Conservation (phyloP, 2,797 vertebrate species). For the Hydrophis major region DNA sequence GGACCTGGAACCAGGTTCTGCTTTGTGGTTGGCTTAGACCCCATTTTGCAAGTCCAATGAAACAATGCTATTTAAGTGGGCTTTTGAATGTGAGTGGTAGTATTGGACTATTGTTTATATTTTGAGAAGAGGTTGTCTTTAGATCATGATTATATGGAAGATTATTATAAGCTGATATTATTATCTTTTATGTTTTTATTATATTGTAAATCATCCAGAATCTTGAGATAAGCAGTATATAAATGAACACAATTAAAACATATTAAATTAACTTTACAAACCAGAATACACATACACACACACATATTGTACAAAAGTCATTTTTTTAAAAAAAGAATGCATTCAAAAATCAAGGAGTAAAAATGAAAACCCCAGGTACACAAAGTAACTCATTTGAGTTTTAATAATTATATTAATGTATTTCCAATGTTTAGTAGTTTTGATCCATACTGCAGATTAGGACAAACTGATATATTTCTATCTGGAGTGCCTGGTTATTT, state of each 20-base stretch:
- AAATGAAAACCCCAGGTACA: conserved; percentile 1
- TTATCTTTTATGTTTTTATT: not conserved
- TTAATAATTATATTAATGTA: not conserved
- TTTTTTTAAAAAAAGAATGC: not conserved
- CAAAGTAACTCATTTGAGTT: not conserved
- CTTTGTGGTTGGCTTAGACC: not conserved
- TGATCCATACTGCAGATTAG: conserved; percentile 2
- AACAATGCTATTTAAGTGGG: not conserved
- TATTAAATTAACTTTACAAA: conserved; percentile 14
- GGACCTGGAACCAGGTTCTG: not conserved
- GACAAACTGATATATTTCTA: not conserved
- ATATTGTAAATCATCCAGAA: not conserved
- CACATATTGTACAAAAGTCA: not conserved
- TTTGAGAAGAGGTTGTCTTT: not conserved
- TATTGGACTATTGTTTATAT: not conserved
- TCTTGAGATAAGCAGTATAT: not conserved
- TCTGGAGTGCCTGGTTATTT: not conserved
- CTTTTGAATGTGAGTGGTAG: not conserved
- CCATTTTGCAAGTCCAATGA: not conserved
- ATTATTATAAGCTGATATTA: not conserved
- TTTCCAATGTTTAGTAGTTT: not conserved
- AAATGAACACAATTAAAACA: not conserved
- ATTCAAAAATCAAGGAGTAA: conserved; percentile 17
- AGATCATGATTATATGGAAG: not conserved
- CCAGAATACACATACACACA: not conserved